Evolutionary conservation across 2,113 vertebrate genomes (phyloP).

Genomic region (Rhinoderma darwinii): DNA sequence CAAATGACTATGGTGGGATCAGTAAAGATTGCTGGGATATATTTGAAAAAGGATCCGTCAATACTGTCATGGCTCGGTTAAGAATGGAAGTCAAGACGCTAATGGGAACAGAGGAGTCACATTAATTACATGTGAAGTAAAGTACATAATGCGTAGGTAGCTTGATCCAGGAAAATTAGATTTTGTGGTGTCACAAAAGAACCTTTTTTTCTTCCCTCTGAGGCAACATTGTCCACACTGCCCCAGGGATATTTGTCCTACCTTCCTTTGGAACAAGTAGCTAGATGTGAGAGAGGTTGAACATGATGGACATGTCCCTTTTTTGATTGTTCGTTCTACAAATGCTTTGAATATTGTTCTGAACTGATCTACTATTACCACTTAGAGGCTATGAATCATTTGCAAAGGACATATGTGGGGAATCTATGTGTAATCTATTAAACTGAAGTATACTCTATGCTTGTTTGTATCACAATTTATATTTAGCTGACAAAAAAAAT

Average conservation of each 20-base stretch:
- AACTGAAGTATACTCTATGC: constrained; percentile 24
- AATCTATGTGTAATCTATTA: constrained; percentile 35
- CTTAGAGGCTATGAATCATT: not conserved
- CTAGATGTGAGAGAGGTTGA: not conserved
- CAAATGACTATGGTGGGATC: too few relatives aligned
- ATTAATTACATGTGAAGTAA: too few relatives aligned
- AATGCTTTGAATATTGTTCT: not conserved
- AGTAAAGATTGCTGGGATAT: too few relatives aligned
- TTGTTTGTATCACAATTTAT: constrained; percentile 38
- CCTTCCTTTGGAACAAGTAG: not conserved
- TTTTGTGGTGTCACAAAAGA: too few relatives aligned
- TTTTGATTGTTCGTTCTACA: not conserved
- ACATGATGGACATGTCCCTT: not conserved
- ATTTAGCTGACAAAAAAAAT: constrained; percentile 43
- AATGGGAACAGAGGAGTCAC: too few relatives aligned
- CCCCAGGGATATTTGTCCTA: not conserved
- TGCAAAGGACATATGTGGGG: constrained; percentile 15
- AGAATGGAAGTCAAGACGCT: too few relatives aligned
- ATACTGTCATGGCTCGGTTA: too few relatives aligned
- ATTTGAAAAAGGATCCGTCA: too few relatives aligned
- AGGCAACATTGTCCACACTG: too few relatives aligned
- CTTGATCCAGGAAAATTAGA: too few relatives aligned
- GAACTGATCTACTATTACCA: not conserved
- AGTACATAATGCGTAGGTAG: too few relatives aligned
- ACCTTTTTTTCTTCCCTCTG: not conserved